Evolutionary conservation across 1,140 invertebrate genomes (phyloP).

Genomic region (Adelges cooleyi): DNA sequence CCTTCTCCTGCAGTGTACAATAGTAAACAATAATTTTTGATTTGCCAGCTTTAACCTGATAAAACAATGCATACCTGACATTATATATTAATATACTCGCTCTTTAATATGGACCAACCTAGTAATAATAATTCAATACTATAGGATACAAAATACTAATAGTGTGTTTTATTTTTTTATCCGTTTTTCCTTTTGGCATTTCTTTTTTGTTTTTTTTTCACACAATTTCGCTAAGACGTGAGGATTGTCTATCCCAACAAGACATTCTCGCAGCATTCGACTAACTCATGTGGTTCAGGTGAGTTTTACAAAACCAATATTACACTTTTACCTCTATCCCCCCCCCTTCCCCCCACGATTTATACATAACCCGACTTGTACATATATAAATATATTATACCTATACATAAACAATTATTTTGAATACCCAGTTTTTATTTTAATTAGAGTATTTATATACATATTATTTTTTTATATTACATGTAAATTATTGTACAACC

Average conservation of each 20-base stretch:
- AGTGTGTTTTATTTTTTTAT: not conserved
- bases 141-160: too few species aligned
- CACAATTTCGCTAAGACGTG: constrained; percentile 42
- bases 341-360: not conserved
- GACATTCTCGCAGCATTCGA: constrained; percentile 54
- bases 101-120: too few species aligned
- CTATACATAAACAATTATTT: too few species aligned
- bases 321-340: not conserved
- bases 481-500: not conserved
- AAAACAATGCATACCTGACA: not conserved
- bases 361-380: too few species aligned
- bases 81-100: not conserved
- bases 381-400: too few species aligned
- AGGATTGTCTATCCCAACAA: constrained; percentile 58
- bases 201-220: constrained; percentile 4
- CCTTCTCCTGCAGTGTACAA: not conserved
- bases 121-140: too few species aligned
- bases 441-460: not conserved
- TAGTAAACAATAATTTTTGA: not conserved
- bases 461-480: not conserved
- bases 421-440: too few species aligned
- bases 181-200: constrained; percentile 14
- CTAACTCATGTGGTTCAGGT: constrained; percentile 58
- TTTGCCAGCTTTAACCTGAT: not conserved
- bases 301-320: constrained; percentile 36